Evolutionary conservation across 2,888 invertebrate genomes (phyloP), one percentile per base, ranked within the genome.

Genomic region (Ectobius pallidus): DNA sequence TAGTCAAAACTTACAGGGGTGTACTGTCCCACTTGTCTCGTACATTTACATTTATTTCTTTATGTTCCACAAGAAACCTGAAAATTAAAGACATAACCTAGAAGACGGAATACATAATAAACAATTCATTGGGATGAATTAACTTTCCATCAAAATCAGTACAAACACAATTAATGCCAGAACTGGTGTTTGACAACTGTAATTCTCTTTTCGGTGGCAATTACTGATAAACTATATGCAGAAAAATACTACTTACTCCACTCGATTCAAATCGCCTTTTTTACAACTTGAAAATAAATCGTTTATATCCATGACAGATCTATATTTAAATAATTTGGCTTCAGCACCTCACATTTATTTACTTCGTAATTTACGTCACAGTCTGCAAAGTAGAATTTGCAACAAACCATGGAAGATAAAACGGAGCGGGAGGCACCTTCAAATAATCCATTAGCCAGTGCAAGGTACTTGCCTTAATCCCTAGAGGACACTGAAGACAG

Each of bases 21-120:
- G 85, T 85, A 73, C 84, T 83, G 80, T 86, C 86, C 85, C 85
- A 86, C 75, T 81, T 82, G 76, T 86, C 86, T 74, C 85, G 78
- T 0, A 84, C 78, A 77, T 85, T 86, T 1, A 85, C 75, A 34
- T 85, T 83, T 7, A 85, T 79, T 75, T 85, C 86, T 76, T 83
- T 84, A 68, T 83, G 80, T 76, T 85, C 85, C 4, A 86, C 83
- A 20, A 86, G 80, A 75, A 82, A 82, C 73, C 82, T 82, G 69
- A 70, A 75, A 30, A 46, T 49, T 22, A 11, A 18, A 7, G 9
- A 55, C 32, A 69, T 49, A 49, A 69, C 69, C 25, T 27, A 63
- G 9, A 20, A 34, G 11, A 22, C 2, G 11, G 7, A 32, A 39
- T n/a, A n/a, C n/a, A n/a, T n/a, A n/a, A n/a, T n/a, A n/a, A n/a